phyloP scores from a whole-genome alignment of 2,888 invertebrate genomes.

The Habrosyne pyritoides region DNA sequence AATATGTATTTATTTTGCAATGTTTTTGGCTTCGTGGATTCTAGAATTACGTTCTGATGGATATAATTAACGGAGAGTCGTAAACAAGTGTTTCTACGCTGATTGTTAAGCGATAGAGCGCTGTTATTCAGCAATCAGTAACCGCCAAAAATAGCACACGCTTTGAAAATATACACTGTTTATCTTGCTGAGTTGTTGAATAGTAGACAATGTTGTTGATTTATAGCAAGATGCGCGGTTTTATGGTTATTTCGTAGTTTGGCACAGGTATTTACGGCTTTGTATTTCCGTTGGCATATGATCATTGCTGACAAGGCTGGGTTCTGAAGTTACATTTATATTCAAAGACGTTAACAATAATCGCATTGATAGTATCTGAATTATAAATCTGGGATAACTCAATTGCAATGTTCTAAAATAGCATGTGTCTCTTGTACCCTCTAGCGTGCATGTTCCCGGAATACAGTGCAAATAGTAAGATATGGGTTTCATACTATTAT shows the following conservation, averaged over 20 bases:
- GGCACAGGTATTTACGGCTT: conserved; percentile 7
- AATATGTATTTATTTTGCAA: background rate
- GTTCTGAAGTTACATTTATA: background rate
- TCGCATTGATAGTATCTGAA: background rate
- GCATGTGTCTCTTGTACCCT: too few species aligned
- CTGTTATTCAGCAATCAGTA: conserved; percentile 23
- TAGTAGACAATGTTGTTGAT: conserved; percentile 43
- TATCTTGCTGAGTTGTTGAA: conserved; percentile 35
- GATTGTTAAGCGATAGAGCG: conserved; percentile 13
- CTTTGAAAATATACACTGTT: conserved; percentile 45
- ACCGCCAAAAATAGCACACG: conserved; percentile 41
- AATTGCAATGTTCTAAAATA: too few species aligned
- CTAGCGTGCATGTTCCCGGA: too few species aligned
- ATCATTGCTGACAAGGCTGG: background rate
- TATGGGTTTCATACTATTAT: too few species aligned
- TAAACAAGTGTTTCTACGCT: background rate
- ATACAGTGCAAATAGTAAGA: too few species aligned
- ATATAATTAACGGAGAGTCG: background rate
- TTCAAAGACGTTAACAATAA: background rate
- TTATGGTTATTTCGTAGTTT: conserved; percentile 25
- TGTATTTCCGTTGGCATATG: background rate
- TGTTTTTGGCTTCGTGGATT: background rate
- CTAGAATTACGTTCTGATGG: background rate
- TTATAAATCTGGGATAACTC: too few species aligned
- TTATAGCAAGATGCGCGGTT: conserved; percentile 32